These are phyloP conservation scores for Apodemus agrarius DNA, from an alignment of 2,797 vertebrate genomes.

Conservation along the genomic window DNA sequence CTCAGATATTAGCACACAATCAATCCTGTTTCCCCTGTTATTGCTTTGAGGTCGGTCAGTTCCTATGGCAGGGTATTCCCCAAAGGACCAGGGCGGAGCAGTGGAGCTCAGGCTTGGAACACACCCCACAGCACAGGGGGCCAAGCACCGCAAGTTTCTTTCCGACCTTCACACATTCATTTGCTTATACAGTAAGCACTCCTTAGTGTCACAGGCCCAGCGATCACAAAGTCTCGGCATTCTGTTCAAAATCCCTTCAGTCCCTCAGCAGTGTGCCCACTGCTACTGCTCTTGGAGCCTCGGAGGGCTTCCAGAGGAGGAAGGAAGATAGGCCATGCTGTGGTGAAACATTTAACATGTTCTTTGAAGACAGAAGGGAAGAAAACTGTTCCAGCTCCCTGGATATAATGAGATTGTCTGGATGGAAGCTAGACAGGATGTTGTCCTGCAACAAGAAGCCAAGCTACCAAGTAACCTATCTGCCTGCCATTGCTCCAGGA, in stretches of 20 bases:
- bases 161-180: accelerated
- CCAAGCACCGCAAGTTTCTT: neutral
- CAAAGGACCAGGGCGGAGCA: neutral
- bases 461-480: neutral
- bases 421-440: neutral
- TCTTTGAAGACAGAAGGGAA: neutral
- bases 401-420: neutral
- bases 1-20: neutral
- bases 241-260: neutral
- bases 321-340: neutral
- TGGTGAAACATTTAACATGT: neutral
- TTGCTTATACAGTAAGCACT: neutral
- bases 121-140: accelerated
- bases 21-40: neutral
- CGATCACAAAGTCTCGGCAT: neutral
- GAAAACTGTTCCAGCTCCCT: neutral
- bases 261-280: accelerated
- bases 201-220: too few relatives aligned
- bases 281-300: neutral
- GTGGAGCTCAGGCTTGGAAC: neutral
- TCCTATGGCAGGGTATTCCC: neutral
- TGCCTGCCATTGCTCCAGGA: neutral
- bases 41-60: neutral
- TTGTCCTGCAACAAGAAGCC: neutral
- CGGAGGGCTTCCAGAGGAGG: neutral